Conservation (phyloP, 2,797 vertebrate genomes). For the Poeciliopsis presidionis region DNA sequence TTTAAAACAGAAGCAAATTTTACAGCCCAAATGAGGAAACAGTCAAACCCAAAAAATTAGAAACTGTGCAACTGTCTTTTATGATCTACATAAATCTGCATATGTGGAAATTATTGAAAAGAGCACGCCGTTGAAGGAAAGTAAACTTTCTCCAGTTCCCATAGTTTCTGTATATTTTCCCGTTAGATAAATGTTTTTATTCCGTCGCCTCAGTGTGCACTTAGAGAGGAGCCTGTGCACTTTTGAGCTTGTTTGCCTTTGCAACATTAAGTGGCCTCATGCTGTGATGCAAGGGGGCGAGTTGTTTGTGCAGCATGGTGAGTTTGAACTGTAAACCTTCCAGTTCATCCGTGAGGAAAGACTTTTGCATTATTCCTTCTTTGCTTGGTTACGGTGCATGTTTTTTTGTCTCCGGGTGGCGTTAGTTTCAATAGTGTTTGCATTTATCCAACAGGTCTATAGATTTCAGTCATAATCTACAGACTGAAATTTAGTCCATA, state of each 20-base stretch:
- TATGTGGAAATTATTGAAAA: not conserved
- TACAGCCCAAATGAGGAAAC: not conserved
- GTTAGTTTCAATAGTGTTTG: not conserved
- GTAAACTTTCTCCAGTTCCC: not conserved
- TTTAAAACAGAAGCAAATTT: not conserved
- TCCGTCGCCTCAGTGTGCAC: not conserved
- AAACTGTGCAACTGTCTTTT: too few relatives aligned
- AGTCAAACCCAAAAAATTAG: not conserved
- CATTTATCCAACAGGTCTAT: not conserved
- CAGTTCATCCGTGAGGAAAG: constrained; percentile 4
- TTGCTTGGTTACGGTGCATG: constrained; percentile 8
- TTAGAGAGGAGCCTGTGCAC: constrained; percentile 7
- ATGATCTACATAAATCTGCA: not conserved
- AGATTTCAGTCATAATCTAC: not conserved
- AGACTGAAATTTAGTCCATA: not conserved
- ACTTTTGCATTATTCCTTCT: constrained; percentile 2
- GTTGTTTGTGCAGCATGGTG: constrained; percentile 28
- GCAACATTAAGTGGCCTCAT: constrained; percentile 49
- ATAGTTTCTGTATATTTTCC: constrained; percentile 19
- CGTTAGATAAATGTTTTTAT: not conserved
- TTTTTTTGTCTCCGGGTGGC: not conserved
- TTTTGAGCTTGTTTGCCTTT: constrained; percentile 31
- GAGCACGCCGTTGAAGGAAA: too few relatives aligned
- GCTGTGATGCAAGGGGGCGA: constrained; percentile 27
- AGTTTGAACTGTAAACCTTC: constrained; percentile 11